These are phyloP conservation scores for Boulengeromyrus knoepffleri DNA, from an alignment of 2,113 vertebrate species.

Conservation along the genomic window DNA sequence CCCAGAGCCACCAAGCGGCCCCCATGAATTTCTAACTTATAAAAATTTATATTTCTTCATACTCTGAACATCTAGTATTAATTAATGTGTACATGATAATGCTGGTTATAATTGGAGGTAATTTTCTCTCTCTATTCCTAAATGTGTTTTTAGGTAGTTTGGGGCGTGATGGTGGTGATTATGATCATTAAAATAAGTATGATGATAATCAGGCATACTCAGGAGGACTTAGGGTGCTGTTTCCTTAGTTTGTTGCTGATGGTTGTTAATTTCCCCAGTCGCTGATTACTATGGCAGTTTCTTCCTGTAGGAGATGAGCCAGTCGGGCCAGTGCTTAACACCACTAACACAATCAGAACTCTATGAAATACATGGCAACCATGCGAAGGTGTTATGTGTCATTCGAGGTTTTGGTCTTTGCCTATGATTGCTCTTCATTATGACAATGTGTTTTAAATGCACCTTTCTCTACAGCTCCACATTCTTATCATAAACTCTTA, in stretches of 20 bases:
- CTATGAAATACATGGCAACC: neutral
- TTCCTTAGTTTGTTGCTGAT: slow-evolving; percentile 25
- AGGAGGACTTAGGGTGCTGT: slow-evolving; percentile 1
- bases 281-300: slow-evolving; percentile 25
- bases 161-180: slow-evolving; percentile 3
- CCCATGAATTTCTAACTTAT: neutral
- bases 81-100: neutral
- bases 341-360: slow-evolving; percentile 21
- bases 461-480: slow-evolving; percentile 7
- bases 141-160: slow-evolving; percentile 2
- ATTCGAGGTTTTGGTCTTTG: neutral
- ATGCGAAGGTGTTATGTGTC: neutral
- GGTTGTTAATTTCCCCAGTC: slow-evolving; percentile 30
- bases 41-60: neutral
- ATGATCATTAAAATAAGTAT: neutral
- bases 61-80: neutral
- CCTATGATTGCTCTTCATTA: slow-evolving; percentile 7
- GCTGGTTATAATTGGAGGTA: neutral
- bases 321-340: slow-evolving; percentile 18
- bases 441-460: neutral
- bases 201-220: slow-evolving; percentile 5
- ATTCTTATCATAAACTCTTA: slow-evolving; percentile 8
- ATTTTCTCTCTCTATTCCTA: neutral
- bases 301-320: slow-evolving; percentile 16
- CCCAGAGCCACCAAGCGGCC: neutral